phyloP scores from a whole-genome alignment of 2,113 vertebrate species.

The Lagopus leucura region DNA sequence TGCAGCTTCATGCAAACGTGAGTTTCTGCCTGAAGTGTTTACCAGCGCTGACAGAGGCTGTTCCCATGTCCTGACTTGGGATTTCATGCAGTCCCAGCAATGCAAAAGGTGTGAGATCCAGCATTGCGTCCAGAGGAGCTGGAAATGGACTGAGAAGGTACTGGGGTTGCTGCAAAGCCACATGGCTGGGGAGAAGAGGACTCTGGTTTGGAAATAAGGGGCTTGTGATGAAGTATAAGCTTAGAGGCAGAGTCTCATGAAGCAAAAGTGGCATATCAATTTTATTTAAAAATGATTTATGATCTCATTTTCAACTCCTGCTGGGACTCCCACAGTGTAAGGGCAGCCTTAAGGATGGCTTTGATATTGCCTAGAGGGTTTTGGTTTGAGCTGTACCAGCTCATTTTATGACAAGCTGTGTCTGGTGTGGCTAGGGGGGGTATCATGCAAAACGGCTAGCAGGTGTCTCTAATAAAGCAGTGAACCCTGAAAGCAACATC shows the following conservation, averaged over 20 bases:
- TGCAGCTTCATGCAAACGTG: background rate
- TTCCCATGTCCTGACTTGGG: too few species aligned
- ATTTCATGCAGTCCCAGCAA: background rate
- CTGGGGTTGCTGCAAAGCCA: background rate
- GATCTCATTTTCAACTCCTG: background rate
- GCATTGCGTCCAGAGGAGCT: too few species aligned
- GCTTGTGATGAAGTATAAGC: background rate
- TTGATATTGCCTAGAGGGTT: background rate
- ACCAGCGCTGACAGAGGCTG: background rate
- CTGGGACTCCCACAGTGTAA: background rate
- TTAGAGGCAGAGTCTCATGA: background rate
- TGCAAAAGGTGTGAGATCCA: background rate
- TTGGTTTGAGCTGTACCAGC: background rate
- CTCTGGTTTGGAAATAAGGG: background rate
- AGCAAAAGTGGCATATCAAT: background rate
- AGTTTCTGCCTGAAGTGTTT: background rate
- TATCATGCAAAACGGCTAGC: background rate
- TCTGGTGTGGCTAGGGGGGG: background rate
- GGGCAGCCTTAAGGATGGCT: rapidly evolving
- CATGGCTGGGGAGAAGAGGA: background rate
- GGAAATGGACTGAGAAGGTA: too few species aligned
- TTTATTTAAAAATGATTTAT: background rate
- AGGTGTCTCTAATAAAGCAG: background rate
- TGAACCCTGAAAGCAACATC: constrained; percentile 15
- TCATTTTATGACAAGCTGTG: background rate